Base-by-base conservation (phyloP, 2,797 vertebrate genomes). In the Arctocebus calabarensis region DNA sequence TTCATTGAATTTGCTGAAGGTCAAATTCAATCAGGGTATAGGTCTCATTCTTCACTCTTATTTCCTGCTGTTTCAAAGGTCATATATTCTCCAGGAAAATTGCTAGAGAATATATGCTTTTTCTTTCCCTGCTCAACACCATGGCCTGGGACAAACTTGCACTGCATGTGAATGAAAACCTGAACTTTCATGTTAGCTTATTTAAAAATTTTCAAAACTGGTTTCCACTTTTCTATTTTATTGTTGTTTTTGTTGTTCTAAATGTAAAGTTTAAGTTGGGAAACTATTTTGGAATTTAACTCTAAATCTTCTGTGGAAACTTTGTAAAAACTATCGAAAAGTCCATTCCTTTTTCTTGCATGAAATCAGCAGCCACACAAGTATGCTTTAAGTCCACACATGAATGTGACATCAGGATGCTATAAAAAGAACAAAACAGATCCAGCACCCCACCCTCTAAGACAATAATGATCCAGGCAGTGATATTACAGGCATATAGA, bases 211-310 rank as follows among this genome's bases (percentile, higher is more conserved):
- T 73, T 87, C 82, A 86, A 84, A 62, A 82, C 32, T 86, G 40
- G 4, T 91, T 87, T 75, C 55, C 4, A 34, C 23, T 86, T 93
- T 87, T 84, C n/a, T 14, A 43, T 64, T 86, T 37, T 55, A 79
- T 0, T 66, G 16, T 32, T 66, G 17, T 66, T 66, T 0, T 9
- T 34, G 27, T 59, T 68, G 64, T 74, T 62, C 64, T 55, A 3
- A 74, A 84, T 90, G 23, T 61, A 48, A 66, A 84, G 40, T 57
- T 84, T 64, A 73, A 45, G 32, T 37, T 61, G 61, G 16, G 20
- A 96, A 82, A 62, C 45, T 52, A 70, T 85, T 92, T 92, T 82
- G 27, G 40, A 88, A 82, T 85, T 66, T 78, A 91, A 64, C 20
- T 83, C 45, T 71, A 29, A 45, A 43, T 81, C 27, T 91, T 43